phyloP scores from a whole-genome alignment of 2,113 vertebrate genomes.

The Anoura caudifer region DNA sequence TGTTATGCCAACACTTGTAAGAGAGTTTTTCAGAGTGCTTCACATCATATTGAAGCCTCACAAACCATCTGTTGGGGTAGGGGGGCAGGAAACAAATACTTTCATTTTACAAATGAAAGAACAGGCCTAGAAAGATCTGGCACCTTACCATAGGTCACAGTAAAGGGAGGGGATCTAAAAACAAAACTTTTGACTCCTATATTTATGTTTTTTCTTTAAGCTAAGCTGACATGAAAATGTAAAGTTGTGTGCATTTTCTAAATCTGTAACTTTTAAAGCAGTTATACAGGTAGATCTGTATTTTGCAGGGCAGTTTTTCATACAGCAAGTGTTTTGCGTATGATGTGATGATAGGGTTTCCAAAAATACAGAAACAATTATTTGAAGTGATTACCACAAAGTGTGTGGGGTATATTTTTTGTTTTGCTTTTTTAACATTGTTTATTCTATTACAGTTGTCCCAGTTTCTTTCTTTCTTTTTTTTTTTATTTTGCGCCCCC shows the following conservation, averaged over 20 bases:
- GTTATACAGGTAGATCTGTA: neutral
- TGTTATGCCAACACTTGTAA: neutral
- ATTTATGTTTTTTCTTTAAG: neutral
- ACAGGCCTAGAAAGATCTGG: neutral
- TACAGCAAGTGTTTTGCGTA: neutral
- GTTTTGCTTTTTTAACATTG: too few relatives aligned
- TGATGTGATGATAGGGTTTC: neutral
- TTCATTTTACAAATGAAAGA: conserved; percentile 20
- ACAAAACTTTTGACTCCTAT: neutral
- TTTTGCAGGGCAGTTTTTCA: neutral
- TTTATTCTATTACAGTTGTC: too few relatives aligned
- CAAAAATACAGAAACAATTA: neutral
- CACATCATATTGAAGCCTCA: neutral
- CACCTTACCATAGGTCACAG: neutral
- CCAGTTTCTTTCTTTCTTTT: too few relatives aligned
- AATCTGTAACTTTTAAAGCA: neutral
- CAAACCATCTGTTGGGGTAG: neutral
- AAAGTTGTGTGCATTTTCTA: neutral
- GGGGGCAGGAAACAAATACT: neutral
- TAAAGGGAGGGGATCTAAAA: neutral
- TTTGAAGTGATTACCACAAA: conserved; percentile 45
- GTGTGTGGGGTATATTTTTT: neutral
- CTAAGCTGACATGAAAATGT: neutral
- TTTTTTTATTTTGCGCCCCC: too few relatives aligned
- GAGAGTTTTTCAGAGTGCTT: neutral